A percentile compares a stretch with the other conserved stretches of the same genome.
phyloP scores from a whole-genome alignment of 2,113 vertebrate species.

The Thoracochromis brauschi region DNA sequence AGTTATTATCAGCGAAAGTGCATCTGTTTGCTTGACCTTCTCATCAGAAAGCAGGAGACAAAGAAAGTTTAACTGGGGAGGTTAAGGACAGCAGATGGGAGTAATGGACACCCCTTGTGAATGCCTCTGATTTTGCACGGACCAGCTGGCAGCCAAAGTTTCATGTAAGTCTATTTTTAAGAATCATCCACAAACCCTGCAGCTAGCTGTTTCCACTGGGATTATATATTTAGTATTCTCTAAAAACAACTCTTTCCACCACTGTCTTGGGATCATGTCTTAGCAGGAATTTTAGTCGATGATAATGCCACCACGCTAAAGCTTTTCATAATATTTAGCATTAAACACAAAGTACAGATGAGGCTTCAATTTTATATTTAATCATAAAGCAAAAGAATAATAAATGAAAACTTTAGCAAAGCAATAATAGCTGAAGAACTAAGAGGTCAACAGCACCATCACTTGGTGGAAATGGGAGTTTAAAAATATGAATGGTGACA shows the following conservation, averaged over 20 bases:
- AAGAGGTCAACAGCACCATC: background rate
- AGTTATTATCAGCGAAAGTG: background rate
- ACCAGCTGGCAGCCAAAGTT: background rate
- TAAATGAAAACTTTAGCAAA: background rate
- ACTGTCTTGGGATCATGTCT: background rate
- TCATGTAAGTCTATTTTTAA: background rate
- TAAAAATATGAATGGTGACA: background rate
- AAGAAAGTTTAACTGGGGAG: background rate
- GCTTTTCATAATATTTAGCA: background rate
- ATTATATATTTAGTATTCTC: background rate
- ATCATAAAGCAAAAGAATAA: background rate
- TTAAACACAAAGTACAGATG: background rate
- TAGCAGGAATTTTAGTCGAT: background rate
- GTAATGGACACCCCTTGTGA: background rate
- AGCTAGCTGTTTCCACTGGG: background rate
- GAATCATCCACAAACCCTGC: background rate
- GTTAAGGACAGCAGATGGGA: background rate
- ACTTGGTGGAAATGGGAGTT: background rate
- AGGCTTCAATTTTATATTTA: background rate
- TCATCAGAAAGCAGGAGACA: background rate
- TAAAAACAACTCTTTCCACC: background rate
- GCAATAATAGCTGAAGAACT: background rate
- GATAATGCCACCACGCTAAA: background rate
- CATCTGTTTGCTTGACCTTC: background rate
- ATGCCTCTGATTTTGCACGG: background rate